These are phyloP conservation scores for Lasioglossum morio DNA, from an alignment of 2,888 invertebrate species.

Conservation along the genomic window DNA sequence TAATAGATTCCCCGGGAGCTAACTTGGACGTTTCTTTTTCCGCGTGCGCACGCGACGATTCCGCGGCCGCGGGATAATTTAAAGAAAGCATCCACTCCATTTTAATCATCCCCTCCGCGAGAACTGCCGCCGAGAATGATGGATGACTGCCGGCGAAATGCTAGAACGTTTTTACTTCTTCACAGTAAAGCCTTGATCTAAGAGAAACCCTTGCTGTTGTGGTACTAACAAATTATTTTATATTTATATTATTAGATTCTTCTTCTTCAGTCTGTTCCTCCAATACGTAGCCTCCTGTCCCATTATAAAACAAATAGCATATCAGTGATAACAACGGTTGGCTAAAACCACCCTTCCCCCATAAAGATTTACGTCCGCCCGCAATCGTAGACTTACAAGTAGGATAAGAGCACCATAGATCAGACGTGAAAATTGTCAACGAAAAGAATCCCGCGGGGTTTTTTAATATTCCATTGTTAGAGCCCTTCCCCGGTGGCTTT, in stretches of 20 bases:
- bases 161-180: too few relatives aligned
- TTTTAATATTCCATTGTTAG: background rate
- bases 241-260: too few relatives aligned
- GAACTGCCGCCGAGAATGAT: background rate
- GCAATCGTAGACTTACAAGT: background rate
- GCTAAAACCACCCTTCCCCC: too few relatives aligned
- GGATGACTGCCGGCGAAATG: background rate
- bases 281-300: too few relatives aligned
- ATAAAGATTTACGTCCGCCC: too few relatives aligned
- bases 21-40: constrained; percentile 25
- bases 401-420: background rate
- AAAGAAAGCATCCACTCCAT: constrained; percentile 40
- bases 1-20: constrained; percentile 50
- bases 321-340: too few relatives aligned
- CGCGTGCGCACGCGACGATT: background rate
- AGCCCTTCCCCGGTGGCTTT: background rate
- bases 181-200: too few relatives aligned
- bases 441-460: background rate
- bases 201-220: too few relatives aligned
- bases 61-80: constrained; percentile 27
- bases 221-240: too few relatives aligned
- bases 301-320: too few relatives aligned
- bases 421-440: constrained; percentile 1
- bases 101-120: too few relatives aligned
- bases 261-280: too few relatives aligned